phyloP scores from a whole-genome alignment of 2,113 vertebrate species.

The Sisor rabdophorus region DNA sequence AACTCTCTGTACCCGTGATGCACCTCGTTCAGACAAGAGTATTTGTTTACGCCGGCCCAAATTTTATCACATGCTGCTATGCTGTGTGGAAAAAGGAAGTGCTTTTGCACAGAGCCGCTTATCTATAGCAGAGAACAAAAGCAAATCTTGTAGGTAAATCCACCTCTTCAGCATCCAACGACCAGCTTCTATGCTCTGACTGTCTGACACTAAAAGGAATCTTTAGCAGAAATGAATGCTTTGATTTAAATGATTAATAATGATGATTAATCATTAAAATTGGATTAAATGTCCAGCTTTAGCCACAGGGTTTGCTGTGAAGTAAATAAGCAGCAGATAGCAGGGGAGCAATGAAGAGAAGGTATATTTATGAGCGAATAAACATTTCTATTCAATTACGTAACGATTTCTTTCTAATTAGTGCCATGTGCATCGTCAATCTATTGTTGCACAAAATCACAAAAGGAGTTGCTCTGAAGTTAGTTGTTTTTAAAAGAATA shows the following conservation, averaged over 20 bases:
- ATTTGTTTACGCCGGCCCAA: slow-evolving; percentile 70
- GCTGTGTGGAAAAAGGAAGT: slow-evolving; percentile 56
- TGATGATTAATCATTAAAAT: slow-evolving; percentile 42
- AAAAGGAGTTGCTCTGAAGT: not conserved
- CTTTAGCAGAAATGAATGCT: not conserved
- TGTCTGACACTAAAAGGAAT: slow-evolving; percentile 20
- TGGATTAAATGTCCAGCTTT: slow-evolving; percentile 22
- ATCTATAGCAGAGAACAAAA: slow-evolving; percentile 49
- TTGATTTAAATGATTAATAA: slow-evolving; percentile 34
- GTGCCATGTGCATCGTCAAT: not conserved
- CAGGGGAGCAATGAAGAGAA: slow-evolving; percentile 12
- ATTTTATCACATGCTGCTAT: slow-evolving; percentile 57
- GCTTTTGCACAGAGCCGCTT: slow-evolving; percentile 45
- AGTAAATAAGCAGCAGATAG: slow-evolving; percentile 30
- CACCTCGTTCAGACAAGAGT: slow-evolving; percentile 58
- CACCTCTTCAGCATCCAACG: slow-evolving; percentile 31
- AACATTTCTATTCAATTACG: slow-evolving; percentile 5
- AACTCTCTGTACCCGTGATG: slow-evolving; percentile 66
- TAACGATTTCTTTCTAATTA: not conserved
- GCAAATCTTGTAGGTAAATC: slow-evolving; percentile 43
- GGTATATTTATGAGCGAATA: slow-evolving; percentile 20
- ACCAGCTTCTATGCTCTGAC: slow-evolving; percentile 18
- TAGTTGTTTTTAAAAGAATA: not conserved
- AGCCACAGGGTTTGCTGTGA: slow-evolving; percentile 17
- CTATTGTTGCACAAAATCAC: not conserved